Conservation (phyloP, 2,888 invertebrate species). For the Heliconius aoede region DNA sequence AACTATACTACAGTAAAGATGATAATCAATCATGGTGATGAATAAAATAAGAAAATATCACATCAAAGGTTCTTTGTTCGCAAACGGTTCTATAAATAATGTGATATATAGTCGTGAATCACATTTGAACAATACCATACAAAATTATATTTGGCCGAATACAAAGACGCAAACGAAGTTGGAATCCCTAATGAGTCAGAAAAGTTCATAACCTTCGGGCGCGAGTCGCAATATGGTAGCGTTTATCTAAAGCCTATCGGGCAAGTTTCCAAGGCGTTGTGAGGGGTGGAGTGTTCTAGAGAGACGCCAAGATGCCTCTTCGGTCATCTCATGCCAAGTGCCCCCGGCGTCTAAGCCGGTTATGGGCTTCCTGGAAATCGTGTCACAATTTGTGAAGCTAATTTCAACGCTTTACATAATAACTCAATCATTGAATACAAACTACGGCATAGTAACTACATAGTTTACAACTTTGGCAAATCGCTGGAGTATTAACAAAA, state of each 20-base stretch:
- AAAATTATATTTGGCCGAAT: conserved; percentile 36
- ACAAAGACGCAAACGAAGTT: conserved; percentile 32
- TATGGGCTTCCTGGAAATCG: conserved; percentile 39
- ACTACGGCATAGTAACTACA: background rate
- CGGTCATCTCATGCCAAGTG: conserved; percentile 64
- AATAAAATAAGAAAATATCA: conserved; percentile 1
- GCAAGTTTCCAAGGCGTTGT: conserved; percentile 73
- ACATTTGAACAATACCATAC: conserved; percentile 32
- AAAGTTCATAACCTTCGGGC: conserved; percentile 38
- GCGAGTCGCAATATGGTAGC: conserved; percentile 63
- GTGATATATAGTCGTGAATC: conserved; percentile 39
- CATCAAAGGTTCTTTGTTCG: conserved; percentile 33
- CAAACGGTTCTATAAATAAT: conserved; percentile 39
- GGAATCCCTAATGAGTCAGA: conserved; percentile 42
- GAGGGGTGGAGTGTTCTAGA: conserved; percentile 55
- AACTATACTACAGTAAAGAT: background rate
- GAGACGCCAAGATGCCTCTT: conserved; percentile 61
- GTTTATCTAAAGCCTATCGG: conserved; percentile 72
- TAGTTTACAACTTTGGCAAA: background rate
- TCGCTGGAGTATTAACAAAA: background rate
- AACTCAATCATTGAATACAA: conserved; percentile 10
- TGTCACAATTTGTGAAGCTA: conserved; percentile 34
- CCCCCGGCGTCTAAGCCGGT: conserved; percentile 50
- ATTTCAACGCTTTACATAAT: conserved; percentile 28
- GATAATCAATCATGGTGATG: background rate